These are phyloP conservation scores for Malacoctenus gilli DNA, from an alignment of 2,797 vertebrate species.

Conservation along the genomic window DNA sequence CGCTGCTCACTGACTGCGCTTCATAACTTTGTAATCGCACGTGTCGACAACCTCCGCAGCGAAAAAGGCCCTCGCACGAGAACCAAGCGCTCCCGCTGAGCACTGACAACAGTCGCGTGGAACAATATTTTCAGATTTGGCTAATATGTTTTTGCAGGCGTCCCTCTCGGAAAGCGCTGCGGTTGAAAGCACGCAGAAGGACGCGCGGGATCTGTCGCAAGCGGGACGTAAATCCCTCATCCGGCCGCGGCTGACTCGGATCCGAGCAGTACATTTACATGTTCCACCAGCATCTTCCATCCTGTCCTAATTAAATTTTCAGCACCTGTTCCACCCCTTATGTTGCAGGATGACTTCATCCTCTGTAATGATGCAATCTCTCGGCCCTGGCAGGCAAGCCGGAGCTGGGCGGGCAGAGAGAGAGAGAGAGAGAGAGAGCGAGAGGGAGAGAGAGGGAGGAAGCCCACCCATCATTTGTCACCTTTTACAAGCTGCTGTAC, in stretches of 20 bases:
- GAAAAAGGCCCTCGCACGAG: no score
- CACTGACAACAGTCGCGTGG: neutral
- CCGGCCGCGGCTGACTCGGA: conserved; percentile 35
- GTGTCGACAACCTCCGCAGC: no score
- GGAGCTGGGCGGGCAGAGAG: conserved; percentile 41
- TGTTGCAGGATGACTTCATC: conserved; percentile 85
- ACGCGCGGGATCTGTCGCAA: conserved; percentile 23
- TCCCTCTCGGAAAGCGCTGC: conserved; percentile 7
- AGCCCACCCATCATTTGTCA: conserved; percentile 74
- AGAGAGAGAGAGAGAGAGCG: conserved; percentile 59
- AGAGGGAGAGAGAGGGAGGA: conserved; percentile 58
- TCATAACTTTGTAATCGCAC: no score
- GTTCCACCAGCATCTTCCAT: conserved; percentile 52
- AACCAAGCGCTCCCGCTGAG: conserved; percentile 28
- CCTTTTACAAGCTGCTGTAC: conserved; percentile 70
- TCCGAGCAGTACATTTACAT: conserved; percentile 57
- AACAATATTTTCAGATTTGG: conserved; percentile 29
- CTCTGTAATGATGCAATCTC: conserved; percentile 80
- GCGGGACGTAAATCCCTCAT: conserved; percentile 27
- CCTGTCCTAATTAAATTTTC: conserved; percentile 77
- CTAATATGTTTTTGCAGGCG: conserved; percentile 33
- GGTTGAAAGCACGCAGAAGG: conserved; percentile 18
- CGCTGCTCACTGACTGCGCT: no score
- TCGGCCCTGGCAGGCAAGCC: conserved; percentile 70
- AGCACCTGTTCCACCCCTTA: conserved; percentile 77